phyloP scores from a whole-genome alignment of 2,888 invertebrate genomes.

The Synergus gifuensis region DNA sequence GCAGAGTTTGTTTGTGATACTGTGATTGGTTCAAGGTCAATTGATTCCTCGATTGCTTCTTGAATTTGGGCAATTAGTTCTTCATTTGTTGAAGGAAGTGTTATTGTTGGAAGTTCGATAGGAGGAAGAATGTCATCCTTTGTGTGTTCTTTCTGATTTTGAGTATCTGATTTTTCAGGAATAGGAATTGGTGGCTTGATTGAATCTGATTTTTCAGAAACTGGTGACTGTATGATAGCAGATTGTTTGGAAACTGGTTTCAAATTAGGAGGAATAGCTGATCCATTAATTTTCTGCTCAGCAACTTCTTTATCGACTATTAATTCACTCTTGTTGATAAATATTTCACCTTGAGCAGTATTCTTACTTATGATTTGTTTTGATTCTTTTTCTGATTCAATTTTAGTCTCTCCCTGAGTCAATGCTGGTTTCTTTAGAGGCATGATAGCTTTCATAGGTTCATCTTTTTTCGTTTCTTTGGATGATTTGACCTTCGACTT shows the following conservation, averaged over 20 bases:
- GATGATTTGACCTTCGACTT: constrained; percentile 33
- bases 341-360: constrained; percentile 60
- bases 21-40: background rate
- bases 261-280: background rate
- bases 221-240: background rate
- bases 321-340: background rate
- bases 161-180: background rate
- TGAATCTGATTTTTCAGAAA: background rate
- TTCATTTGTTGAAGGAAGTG: constrained; percentile 15
- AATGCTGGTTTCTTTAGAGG: constrained; percentile 6
- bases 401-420: constrained; percentile 13
- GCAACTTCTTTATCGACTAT: background rate
- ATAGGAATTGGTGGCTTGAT: background rate
- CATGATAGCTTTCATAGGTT: constrained; percentile 6
- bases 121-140: constrained; percentile 25
- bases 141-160: background rate
- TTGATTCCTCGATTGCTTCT: background rate
- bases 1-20: background rate
- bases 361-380: constrained; percentile 68
- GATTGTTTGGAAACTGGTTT: background rate
- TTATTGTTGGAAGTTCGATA: background rate
- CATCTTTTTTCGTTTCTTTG: constrained; percentile 64
- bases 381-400: constrained; percentile 75
- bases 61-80: constrained; percentile 17
- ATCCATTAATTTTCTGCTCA: background rate